Evolutionary conservation across 2,113 vertebrate species (phyloP).

Genomic region (Zootoca vivipara): DNA sequence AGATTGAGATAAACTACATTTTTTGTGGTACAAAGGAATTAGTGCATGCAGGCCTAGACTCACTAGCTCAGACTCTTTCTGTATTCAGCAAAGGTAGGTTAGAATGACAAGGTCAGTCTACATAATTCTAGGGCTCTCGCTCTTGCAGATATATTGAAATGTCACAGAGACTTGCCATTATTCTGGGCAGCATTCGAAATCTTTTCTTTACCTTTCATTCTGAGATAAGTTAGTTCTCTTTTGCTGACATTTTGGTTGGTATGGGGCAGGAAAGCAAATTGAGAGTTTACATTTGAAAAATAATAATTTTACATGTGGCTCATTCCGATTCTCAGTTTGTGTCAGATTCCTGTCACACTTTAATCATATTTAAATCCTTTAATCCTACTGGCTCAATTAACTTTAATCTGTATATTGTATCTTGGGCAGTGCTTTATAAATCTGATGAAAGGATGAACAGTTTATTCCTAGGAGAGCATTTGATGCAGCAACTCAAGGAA

Average conservation of each 20-base stretch:
- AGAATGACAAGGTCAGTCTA: background rate
- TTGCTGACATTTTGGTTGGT: background rate
- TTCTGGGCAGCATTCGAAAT: background rate
- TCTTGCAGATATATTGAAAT: constrained; percentile 15
- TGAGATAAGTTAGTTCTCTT: background rate
- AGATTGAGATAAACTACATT: too few species aligned
- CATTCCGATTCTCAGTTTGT: background rate
- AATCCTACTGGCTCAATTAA: constrained; percentile 21
- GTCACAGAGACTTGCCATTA: background rate
- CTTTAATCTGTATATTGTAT: constrained; percentile 4
- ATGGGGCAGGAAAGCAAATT: background rate
- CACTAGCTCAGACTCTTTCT: background rate
- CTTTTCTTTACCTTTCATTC: background rate
- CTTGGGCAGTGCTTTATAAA: background rate
- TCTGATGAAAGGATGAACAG: background rate
- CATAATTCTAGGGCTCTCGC: background rate
- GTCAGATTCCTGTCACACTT: constrained; percentile 1
- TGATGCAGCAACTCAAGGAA: background rate
- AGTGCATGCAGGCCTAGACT: background rate
- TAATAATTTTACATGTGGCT: background rate
- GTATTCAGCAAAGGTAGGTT: background rate
- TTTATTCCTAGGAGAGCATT: background rate
- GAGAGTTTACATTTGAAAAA: background rate
- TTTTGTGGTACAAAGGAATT: too few species aligned
- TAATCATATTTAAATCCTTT: constrained; percentile 23